Evolutionary conservation across 2,888 invertebrate species (phyloP).

Genomic region (Tuberolachnus salignus): DNA sequence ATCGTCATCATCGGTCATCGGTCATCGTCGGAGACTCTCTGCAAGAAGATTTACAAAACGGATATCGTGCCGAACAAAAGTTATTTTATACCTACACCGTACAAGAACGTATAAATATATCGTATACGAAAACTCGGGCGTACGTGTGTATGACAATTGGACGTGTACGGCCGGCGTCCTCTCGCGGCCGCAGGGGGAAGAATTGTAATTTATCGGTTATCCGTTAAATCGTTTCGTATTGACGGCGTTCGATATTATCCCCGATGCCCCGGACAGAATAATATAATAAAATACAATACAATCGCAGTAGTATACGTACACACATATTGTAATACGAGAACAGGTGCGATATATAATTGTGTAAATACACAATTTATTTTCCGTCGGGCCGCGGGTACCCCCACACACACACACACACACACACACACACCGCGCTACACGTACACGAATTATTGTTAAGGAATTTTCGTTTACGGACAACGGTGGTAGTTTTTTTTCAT

Average conservation of each 20-base stretch:
- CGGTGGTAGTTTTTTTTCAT: not conserved
- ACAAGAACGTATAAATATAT: too few relatives aligned
- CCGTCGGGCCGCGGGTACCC: not conserved
- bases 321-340: not conserved
- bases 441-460: not conserved
- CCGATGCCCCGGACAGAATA: not conserved
- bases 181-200: not conserved
- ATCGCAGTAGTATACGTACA: not conserved
- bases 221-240: constrained; percentile 5
- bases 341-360: not conserved
- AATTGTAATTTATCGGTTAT: not conserved
- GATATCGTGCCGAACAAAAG: too few relatives aligned
- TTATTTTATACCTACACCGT: too few relatives aligned
- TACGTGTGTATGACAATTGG: not conserved
- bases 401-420: not conserved
- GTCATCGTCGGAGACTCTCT: too few relatives aligned
- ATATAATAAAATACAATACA: not conserved
- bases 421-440: not conserved
- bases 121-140: too few relatives aligned
- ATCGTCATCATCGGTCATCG: too few relatives aligned
- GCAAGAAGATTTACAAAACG: too few relatives aligned
- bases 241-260: not conserved
- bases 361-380: not conserved
- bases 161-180: too few relatives aligned
- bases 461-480: constrained; percentile 3